These are phyloP conservation scores for Notodonta ziczac DNA, from an alignment of 2,888 invertebrate species.

Conservation along the genomic window DNA sequence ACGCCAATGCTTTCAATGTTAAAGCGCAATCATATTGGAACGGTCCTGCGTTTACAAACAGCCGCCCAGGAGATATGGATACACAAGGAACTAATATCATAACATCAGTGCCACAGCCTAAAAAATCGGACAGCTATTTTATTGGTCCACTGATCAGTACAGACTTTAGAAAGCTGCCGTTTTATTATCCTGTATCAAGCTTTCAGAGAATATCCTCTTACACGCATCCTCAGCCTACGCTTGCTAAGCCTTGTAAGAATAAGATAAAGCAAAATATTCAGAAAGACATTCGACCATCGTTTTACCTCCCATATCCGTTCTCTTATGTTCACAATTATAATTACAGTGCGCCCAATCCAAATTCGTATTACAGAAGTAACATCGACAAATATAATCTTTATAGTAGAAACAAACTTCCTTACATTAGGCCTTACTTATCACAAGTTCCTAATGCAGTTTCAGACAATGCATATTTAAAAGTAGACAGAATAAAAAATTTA, in stretches of 20 bases:
- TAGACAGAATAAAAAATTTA: constrained; percentile 28
- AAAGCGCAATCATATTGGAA: constrained; percentile 5
- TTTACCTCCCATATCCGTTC: constrained; percentile 62
- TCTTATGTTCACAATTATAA: constrained; percentile 51
- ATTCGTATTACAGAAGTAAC: constrained; percentile 23
- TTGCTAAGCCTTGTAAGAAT: constrained; percentile 10
- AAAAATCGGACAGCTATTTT: constrained; percentile 39
- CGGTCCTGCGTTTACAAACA: constrained; percentile 1
- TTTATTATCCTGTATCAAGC: constrained; percentile 59
- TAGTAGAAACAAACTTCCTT: constrained; percentile 33
- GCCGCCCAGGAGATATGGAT: constrained; percentile 1
- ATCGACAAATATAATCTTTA: constrained; percentile 40
- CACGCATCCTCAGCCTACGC: constrained; percentile 31
- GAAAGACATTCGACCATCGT: constrained; percentile 39
- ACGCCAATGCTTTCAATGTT: background rate
- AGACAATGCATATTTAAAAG: constrained; percentile 37
- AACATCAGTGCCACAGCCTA: constrained; percentile 1
- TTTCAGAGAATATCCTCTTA: constrained; percentile 63
- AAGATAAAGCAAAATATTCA: constrained; percentile 14
- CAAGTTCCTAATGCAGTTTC: constrained; percentile 36
- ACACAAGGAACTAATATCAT: constrained; percentile 10
- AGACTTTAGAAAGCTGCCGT: constrained; percentile 57
- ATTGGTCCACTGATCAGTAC: constrained; percentile 38
- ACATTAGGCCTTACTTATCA: constrained; percentile 27
- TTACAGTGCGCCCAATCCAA: constrained; percentile 33